Evolutionary conservation across 2,113 vertebrate genomes (phyloP), one percentile per base, ranked within the genome.

Genomic region (Phyllopteryx taeniolatus): DNA sequence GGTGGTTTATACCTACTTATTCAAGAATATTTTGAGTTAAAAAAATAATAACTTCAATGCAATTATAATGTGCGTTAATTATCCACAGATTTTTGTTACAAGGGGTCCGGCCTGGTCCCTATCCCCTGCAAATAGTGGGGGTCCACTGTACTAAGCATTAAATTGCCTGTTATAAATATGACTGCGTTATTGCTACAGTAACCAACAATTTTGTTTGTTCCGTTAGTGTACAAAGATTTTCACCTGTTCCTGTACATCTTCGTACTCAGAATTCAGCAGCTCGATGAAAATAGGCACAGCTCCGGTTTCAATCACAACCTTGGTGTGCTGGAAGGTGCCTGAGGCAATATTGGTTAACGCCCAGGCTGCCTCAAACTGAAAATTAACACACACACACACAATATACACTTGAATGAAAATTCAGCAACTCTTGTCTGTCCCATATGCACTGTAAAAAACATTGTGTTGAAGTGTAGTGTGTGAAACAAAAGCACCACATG

Each of bases 211-310:
- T 10, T 11, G 22, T 6, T 60, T 62, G n/a, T 43, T 67, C 6
- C 43, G 2, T 67, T 49, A 15, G 4, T 3, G 9, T 67, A 27
- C 27, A 27, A 3, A n/a, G n/a, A 14, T 1, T 12, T 67, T 89
- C 92, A 97, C 96, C 93, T 97, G 96, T 44, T 97, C 96, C 80
- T 97, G 96, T 43, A 97, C 95, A 83, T 97, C 96, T 89, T 97
- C 95, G 56, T 96, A 95, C 72, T 96, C 94, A 0, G 96, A 97
- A 88, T 93, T 94, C 79, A 97, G 94, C 66, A 97, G 91, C 80
- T 94, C 93, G 73, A 97, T 97, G 82, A 97, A 97, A 87, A 97
- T 95, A 62, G 95, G 96, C 84, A 97, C 96, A 15, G 96, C 95
- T 78, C 95, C 96, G 0, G 94, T 96, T 92, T 96, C 95, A 77